A percentile compares a stretch with the other conserved stretches of the same genome.
phyloP scores from a whole-genome alignment of 2,888 invertebrate genomes.

The Dichetophora obliterata region DNA sequence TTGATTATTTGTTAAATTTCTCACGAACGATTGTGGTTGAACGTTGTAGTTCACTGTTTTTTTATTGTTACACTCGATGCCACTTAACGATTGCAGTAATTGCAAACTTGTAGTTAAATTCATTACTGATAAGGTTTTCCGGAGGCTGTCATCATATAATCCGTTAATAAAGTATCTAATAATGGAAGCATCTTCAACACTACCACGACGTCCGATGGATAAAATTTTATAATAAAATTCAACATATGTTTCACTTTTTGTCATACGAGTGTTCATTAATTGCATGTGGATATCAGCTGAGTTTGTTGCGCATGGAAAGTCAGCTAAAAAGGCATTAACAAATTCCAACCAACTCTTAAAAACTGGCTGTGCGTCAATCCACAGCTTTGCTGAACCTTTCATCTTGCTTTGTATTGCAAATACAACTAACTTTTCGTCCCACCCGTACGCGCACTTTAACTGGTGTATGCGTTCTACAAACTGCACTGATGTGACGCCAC shows the following conservation, averaged over 20 bases:
- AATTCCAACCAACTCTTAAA: slow-evolving; percentile 38
- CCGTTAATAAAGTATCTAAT: slow-evolving; percentile 43
- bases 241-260: slow-evolving; percentile 16
- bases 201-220: slow-evolving; percentile 41
- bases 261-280: slow-evolving; percentile 41
- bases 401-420: slow-evolving; percentile 43
- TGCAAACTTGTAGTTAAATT: too few relatives aligned
- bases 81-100: too few relatives aligned
- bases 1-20: too few relatives aligned
- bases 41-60: neutral
- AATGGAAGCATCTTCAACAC: slow-evolving; percentile 38
- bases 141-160: slow-evolving; percentile 31
- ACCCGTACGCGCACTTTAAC: slow-evolving; percentile 38
- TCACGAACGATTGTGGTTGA: slow-evolving; percentile 2
- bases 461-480: slow-evolving; percentile 37
- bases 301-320: slow-evolving; percentile 43
- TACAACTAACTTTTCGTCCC: slow-evolving; percentile 37
- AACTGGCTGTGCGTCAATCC: slow-evolving; percentile 42
- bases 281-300: slow-evolving; percentile 42
- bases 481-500: neutral
- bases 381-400: slow-evolving; percentile 41
- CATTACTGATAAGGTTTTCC: neutral
- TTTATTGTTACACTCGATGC: neutral
- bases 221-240: slow-evolving; percentile 44
- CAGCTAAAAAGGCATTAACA: slow-evolving; percentile 28